phyloP scores from a whole-genome alignment of 1,140 invertebrate species.

The Aricia agestis region DNA sequence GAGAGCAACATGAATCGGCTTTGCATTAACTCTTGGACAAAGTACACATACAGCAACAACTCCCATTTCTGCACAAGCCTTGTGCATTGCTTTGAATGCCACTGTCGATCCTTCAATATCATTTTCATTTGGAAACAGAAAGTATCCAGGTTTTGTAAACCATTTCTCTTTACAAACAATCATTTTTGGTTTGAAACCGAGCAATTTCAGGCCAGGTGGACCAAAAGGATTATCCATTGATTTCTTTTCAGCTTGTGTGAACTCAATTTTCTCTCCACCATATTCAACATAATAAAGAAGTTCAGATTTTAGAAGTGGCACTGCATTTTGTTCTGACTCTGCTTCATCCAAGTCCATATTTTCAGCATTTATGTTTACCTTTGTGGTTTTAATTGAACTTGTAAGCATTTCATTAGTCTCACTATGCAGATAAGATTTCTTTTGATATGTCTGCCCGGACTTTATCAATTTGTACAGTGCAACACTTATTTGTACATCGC shows the following conservation, averaged over 20 bases:
- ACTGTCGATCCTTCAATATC: conserved; percentile 59
- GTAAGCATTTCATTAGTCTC: conserved; percentile 54
- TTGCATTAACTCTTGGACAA: conserved; percentile 55
- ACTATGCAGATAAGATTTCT: conserved; percentile 48
- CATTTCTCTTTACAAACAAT: conserved; percentile 63
- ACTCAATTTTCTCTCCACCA: conserved; percentile 56
- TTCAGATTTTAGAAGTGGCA: conserved; percentile 59
- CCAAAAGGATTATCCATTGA: conserved; percentile 61
- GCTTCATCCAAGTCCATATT: conserved; percentile 29
- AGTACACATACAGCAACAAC: conserved; percentile 60
- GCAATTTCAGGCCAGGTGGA: conserved; percentile 54
- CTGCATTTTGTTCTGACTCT: conserved; percentile 39
- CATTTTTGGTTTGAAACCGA: conserved; percentile 60
- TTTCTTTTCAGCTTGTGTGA: conserved; percentile 59
- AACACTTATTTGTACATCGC: conserved; percentile 54
- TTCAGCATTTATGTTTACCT: conserved; percentile 39
- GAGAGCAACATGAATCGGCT: conserved; percentile 54
- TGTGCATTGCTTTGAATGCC: conserved; percentile 60
- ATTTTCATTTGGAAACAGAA: conserved; percentile 63
- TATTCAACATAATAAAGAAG: conserved; percentile 50
- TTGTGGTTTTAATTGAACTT: conserved; percentile 53
- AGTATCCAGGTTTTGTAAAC: conserved; percentile 57
- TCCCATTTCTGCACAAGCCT: conserved; percentile 53
- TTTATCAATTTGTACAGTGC: conserved; percentile 54
- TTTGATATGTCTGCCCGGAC: conserved; percentile 40